phyloP scores from a whole-genome alignment of 2,888 invertebrate species.

The Cheilosia soror region DNA sequence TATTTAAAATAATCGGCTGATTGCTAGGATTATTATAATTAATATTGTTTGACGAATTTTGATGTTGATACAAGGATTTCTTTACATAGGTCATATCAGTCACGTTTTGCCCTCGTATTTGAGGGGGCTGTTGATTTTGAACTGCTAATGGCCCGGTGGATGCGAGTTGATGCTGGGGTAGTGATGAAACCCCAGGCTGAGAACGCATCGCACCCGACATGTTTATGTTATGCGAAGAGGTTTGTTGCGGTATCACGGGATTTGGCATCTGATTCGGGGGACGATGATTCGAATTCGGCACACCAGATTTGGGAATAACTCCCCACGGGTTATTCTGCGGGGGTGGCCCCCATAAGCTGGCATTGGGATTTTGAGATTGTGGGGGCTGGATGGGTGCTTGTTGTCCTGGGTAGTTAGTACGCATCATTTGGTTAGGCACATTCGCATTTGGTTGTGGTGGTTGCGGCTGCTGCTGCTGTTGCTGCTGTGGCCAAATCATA shows the following conservation, averaged over 20 bases:
- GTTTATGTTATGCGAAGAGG: constrained; percentile 54
- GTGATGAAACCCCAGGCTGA: constrained; percentile 54
- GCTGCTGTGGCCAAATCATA: constrained; percentile 81
- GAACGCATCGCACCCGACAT: constrained; percentile 43
- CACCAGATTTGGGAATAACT: constrained; percentile 80
- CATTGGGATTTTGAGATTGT: constrained; percentile 81
- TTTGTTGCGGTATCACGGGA: constrained; percentile 57
- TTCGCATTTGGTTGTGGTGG: constrained; percentile 77
- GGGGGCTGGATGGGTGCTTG: constrained; percentile 78
- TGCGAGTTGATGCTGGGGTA: constrained; percentile 74
- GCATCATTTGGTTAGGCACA: constrained; percentile 77
- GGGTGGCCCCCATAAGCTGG: constrained; percentile 83
- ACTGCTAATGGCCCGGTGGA: constrained; percentile 38
- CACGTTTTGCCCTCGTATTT: constrained; percentile 63
- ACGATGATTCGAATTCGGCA: constrained; percentile 62
- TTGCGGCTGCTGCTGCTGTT: constrained; percentile 76
- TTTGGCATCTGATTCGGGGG: constrained; percentile 61
- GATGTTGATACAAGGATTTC: constrained; percentile 59
- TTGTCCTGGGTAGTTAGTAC: constrained; percentile 76
- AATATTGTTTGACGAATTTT: constrained; percentile 51
- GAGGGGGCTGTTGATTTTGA: constrained; percentile 54
- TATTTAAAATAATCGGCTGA: constrained; percentile 79
- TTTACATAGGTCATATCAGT: constrained; percentile 59
- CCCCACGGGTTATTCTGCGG: constrained; percentile 83
- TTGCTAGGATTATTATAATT: constrained; percentile 71